Percentiles rank a stretch among this genome's conserved stretches.
Evolutionary conservation across 2,113 vertebrate species (phyloP).

Genomic region (Xyliphius kryptos): DNA sequence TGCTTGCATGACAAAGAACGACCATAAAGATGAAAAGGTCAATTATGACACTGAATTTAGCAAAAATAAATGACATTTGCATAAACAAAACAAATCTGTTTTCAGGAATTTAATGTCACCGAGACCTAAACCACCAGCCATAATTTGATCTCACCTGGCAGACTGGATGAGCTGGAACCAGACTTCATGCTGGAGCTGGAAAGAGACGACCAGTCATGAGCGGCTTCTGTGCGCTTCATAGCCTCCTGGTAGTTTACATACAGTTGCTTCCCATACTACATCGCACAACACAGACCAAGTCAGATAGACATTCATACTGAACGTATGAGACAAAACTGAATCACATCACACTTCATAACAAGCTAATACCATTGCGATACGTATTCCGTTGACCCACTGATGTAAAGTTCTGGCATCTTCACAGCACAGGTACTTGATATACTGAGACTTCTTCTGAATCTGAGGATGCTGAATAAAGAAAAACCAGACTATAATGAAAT

Average conservation of each 20-base stretch:
- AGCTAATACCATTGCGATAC: conserved; percentile 97
- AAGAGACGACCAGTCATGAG: conserved; percentile 92
- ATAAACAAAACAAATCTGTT: too few species aligned
- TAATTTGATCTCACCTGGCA: conserved; percentile 94
- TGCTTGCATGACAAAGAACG: too few species aligned
- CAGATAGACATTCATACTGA: too few species aligned
- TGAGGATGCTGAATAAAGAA: too few species aligned
- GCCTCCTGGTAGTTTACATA: conserved; percentile 95
- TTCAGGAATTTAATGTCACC: too few species aligned
- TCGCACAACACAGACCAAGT: conserved; percentile 24
- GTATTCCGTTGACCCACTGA: conserved; percentile 95
- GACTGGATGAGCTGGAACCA: conserved; percentile 92
- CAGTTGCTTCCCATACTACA: conserved; percentile 95
- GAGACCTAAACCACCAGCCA: too few species aligned
- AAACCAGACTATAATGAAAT: too few species aligned
- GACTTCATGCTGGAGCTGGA: conserved; percentile 97
- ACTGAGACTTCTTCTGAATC: conserved; percentile 98
- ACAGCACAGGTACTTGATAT: conserved; percentile 97
- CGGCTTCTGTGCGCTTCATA: conserved; percentile 83
- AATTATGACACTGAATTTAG: too few species aligned
- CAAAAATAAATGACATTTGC: too few species aligned
- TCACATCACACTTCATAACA: too few species aligned
- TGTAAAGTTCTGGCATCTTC: conserved; percentile 90
- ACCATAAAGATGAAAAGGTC: too few species aligned
- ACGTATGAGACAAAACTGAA: too few species aligned